Conservation (phyloP, 2,888 invertebrate species). For the Drosophila affinis region DNA sequence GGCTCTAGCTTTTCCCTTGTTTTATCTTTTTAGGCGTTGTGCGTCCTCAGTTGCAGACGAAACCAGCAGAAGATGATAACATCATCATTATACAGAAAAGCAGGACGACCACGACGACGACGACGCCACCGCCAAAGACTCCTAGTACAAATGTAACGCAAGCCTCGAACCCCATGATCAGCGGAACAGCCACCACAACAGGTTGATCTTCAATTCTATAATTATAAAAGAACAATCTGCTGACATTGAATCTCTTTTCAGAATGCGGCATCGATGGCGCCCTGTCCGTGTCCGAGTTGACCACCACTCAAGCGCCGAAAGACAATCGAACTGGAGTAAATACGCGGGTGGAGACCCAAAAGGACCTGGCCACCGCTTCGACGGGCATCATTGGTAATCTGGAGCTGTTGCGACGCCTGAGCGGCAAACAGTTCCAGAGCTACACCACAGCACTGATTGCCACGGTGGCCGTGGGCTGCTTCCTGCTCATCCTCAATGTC, state of each 20-base stretch:
- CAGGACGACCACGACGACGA: conserved; percentile 50
- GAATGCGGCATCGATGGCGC: conserved; percentile 80
- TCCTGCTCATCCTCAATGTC: conserved; percentile 91
- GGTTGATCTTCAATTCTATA: conserved; percentile 29
- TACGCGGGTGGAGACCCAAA: conserved; percentile 67
- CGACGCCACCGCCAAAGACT: conserved; percentile 81
- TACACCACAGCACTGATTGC: conserved; percentile 95
- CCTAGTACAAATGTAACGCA: conserved; percentile 70
- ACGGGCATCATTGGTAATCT: conserved; percentile 85
- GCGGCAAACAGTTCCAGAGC: conserved; percentile 92
- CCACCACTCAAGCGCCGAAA: conserved; percentile 83
- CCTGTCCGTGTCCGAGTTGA: conserved; percentile 76
- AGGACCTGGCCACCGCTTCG: conserved; percentile 80
- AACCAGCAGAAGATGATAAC: conserved; percentile 77
- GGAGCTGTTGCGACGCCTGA: conserved; percentile 89
- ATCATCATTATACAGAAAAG: conserved; percentile 80
- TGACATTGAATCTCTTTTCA: conserved; percentile 9
- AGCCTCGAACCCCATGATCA: conserved; percentile 27
- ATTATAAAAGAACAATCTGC: too few relatives aligned
- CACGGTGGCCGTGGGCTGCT: conserved; percentile 93
- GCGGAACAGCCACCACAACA: conserved; percentile 81
- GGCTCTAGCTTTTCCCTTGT: not conserved
- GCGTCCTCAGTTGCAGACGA: conserved; percentile 87
- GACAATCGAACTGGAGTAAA: conserved; percentile 75
- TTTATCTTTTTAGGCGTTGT: conserved; percentile 86